These are phyloP conservation scores for Metallyticus violacea DNA, from an alignment of 2,888 invertebrate species.

Conservation along the genomic window DNA sequence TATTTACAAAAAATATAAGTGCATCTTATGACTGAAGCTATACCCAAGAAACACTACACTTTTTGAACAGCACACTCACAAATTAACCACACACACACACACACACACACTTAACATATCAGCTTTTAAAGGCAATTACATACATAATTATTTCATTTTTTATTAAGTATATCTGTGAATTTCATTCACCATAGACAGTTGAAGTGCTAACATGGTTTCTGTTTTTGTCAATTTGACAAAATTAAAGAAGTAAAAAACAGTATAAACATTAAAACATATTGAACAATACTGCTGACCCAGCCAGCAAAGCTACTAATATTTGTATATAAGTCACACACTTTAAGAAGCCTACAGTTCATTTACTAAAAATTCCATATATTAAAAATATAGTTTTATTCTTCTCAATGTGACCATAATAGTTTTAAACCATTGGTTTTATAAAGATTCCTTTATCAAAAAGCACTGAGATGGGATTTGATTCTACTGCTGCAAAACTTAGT, in stretches of 20 bases:
- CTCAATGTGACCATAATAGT: not conserved
- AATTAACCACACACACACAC: no score
- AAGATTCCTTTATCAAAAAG: not conserved
- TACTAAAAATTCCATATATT: slow-evolving; percentile 2
- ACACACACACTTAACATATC: no score
- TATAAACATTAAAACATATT: not conserved
- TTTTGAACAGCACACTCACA: no score
- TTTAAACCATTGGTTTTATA: not conserved
- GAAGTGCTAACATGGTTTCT: not conserved
- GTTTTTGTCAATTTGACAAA: not conserved
- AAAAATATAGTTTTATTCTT: not conserved
- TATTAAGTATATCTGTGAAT: no score
- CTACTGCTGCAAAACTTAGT: not conserved
- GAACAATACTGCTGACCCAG: not conserved
- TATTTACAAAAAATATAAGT: no score
- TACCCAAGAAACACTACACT: no score
- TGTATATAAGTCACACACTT: not conserved
- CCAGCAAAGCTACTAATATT: not conserved
- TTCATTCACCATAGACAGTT: not conserved
- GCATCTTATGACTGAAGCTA: no score
- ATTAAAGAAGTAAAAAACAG: not conserved
- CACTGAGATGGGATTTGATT: not conserved
- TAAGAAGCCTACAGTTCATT: not conserved
- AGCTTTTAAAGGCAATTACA: no score
- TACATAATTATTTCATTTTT: no score